phyloP scores from a whole-genome alignment of 2,797 vertebrate species.

The Synaphobranchus kaupii region DNA sequence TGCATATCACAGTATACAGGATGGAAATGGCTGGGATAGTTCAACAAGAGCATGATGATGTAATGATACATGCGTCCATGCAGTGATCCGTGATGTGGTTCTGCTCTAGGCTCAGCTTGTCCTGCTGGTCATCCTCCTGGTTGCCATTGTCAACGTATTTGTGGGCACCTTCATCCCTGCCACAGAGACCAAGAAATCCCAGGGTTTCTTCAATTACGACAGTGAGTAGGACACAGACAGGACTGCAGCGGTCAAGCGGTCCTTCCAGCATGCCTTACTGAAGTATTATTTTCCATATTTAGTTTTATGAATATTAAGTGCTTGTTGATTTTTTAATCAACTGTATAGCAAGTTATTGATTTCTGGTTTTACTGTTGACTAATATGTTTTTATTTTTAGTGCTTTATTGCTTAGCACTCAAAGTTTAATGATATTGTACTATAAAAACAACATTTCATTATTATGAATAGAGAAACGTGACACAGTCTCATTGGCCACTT shows the following conservation, averaged over 20 bases:
- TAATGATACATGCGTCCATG: background rate
- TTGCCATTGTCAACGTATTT: slow-evolving; percentile 91
- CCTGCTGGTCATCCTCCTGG: slow-evolving; percentile 86
- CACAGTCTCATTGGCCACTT: background rate
- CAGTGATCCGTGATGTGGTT: background rate
- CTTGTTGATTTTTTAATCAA: background rate
- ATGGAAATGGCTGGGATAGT: background rate
- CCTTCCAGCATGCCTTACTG: background rate
- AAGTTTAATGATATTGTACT: background rate
- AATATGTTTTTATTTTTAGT: background rate
- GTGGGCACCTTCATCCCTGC: slow-evolving; percentile 89
- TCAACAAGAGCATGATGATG: background rate
- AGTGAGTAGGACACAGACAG: slow-evolving; percentile 62
- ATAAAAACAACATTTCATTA: background rate
- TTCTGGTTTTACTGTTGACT: background rate
- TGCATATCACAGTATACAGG: background rate
- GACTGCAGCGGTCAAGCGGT: background rate
- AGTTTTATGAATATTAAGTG: background rate
- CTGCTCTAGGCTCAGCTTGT: slow-evolving; percentile 85
- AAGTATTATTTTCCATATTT: background rate
- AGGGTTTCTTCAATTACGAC: slow-evolving; percentile 90
- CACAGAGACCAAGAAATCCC: slow-evolving; percentile 74
- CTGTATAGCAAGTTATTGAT: background rate
- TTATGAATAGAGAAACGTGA: background rate
- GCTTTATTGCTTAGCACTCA: background rate